A percentile compares a stretch with the other conserved stretches of the same genome.
Conservation (phyloP, 2,888 invertebrate species). For the Caenorhabditis zanzibari region DNA sequence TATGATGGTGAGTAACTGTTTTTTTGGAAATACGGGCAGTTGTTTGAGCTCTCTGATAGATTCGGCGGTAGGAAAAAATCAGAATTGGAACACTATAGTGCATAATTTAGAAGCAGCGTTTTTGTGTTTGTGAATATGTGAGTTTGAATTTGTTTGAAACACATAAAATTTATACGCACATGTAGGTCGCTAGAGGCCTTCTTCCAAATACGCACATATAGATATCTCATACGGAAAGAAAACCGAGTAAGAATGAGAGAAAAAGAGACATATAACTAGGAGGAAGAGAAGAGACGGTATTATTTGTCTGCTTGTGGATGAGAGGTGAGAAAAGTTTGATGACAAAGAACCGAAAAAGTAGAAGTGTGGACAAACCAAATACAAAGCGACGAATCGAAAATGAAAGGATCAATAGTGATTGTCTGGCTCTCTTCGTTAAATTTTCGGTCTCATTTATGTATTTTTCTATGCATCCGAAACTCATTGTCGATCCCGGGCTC, state of each 20-base stretch:
- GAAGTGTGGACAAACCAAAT: slow-evolving; percentile 26
- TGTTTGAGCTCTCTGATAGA: neutral
- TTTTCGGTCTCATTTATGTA: neutral
- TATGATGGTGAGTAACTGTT: slow-evolving; percentile 78
- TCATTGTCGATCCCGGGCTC: slow-evolving; percentile 52
- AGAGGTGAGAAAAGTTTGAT: slow-evolving; percentile 55
- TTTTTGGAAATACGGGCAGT: neutral
- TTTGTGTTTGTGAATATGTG: too few relatives aligned
- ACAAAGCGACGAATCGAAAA: slow-evolving; percentile 38
- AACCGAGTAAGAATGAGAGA: slow-evolving; percentile 3
- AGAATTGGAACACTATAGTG: too few relatives aligned
- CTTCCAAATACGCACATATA: slow-evolving; percentile 13
- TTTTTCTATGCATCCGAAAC: neutral
- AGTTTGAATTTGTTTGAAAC: slow-evolving; percentile 26
- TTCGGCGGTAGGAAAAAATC: slow-evolving; percentile 29
- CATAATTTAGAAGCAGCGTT: too few relatives aligned
- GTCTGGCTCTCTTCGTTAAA: neutral
- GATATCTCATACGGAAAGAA: slow-evolving; percentile 28
- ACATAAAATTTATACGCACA: slow-evolving; percentile 41
- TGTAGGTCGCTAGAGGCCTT: slow-evolving; percentile 28
- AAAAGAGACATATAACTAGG: slow-evolving; percentile 5
- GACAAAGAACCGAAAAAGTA: neutral
- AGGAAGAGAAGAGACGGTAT: slow-evolving; percentile 25
- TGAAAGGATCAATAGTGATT: slow-evolving; percentile 17
- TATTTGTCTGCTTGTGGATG: slow-evolving; percentile 56